Evolutionary conservation across 2,888 invertebrate species (phyloP).

Genomic region (Sycophila texana): DNA sequence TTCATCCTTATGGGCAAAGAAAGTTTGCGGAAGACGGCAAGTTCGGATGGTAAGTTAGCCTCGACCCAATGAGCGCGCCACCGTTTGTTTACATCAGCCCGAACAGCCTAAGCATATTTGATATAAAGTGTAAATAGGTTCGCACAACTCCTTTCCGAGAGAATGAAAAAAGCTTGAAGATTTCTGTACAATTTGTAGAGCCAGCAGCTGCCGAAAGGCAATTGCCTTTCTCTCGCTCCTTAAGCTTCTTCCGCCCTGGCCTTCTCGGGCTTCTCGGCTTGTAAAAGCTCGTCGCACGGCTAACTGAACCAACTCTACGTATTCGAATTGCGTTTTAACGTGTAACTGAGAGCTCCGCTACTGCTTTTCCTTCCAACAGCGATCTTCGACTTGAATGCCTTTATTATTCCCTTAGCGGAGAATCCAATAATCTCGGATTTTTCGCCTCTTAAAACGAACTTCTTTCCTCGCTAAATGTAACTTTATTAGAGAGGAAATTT

Average conservation of each 20-base stretch:
- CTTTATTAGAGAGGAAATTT: constrained; percentile 34
- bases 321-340: constrained; percentile 29
- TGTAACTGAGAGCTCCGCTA: background rate
- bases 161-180: background rate
- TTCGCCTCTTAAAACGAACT: constrained; percentile 20
- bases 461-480: constrained; percentile 5
- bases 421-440: constrained; percentile 43
- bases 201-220: background rate
- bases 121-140: background rate
- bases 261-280: background rate
- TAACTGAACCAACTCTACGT: constrained; percentile 12
- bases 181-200: background rate
- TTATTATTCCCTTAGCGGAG: constrained; percentile 31
- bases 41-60: background rate
- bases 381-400: constrained; percentile 37
- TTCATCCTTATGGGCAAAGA: constrained; percentile 20
- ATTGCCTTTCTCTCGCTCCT: constrained; percentile 26
- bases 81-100: constrained; percentile 40
- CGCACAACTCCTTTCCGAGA: background rate
- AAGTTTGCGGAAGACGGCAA: background rate
- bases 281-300: background rate
- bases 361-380: background rate
- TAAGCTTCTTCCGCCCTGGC: background rate
- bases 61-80: constrained; percentile 9
- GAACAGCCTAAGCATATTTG: background rate